A percentile compares a stretch with the other conserved stretches of the same genome.
phyloP scores from a whole-genome alignment of 2,113 vertebrate species.

The Scophthalmus maximus region DNA sequence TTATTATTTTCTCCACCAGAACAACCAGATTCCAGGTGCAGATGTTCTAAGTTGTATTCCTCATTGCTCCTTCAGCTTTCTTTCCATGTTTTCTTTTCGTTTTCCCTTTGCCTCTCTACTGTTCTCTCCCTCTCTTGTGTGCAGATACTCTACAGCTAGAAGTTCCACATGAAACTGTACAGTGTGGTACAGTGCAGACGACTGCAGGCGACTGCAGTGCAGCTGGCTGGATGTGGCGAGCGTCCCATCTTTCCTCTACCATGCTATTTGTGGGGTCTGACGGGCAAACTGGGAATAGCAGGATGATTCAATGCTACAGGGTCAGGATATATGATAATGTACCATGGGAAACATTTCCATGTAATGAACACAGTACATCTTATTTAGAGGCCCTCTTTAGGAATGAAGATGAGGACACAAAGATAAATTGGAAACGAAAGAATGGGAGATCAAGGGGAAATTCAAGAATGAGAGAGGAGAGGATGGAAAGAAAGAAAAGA shows the following conservation, averaged over 20 bases:
- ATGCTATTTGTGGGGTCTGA: conserved; percentile 60
- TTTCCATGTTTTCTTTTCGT: not conserved
- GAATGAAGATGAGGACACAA: conserved; percentile 52
- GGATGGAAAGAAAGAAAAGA: conserved; percentile 26
- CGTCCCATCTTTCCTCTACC: conserved; percentile 34
- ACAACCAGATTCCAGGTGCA: not conserved
- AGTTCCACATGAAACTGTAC: conserved; percentile 18
- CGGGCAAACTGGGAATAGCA: conserved; percentile 55
- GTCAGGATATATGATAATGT: conserved; percentile 74
- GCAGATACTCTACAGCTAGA: not conserved
- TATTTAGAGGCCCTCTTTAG: conserved; percentile 71
- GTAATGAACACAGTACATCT: conserved; percentile 78
- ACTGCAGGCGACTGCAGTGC: not conserved
- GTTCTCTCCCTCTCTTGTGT: not conserved
- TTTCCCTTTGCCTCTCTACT: not conserved
- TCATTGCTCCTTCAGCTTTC: not conserved
- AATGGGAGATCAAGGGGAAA: conserved; percentile 57
- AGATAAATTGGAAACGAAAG: conserved; percentile 52
- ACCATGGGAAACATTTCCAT: conserved; percentile 73
- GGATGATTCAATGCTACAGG: conserved; percentile 66
- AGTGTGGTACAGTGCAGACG: conserved; percentile 1
- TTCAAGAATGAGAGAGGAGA: conserved; percentile 39
- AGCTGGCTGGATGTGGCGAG: conserved; percentile 21
- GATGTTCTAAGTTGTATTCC: not conserved
- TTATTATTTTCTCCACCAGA: conserved; percentile 5